Conservation (phyloP, 1,140 invertebrate species). For the Schmidtea mediterranea region DNA sequence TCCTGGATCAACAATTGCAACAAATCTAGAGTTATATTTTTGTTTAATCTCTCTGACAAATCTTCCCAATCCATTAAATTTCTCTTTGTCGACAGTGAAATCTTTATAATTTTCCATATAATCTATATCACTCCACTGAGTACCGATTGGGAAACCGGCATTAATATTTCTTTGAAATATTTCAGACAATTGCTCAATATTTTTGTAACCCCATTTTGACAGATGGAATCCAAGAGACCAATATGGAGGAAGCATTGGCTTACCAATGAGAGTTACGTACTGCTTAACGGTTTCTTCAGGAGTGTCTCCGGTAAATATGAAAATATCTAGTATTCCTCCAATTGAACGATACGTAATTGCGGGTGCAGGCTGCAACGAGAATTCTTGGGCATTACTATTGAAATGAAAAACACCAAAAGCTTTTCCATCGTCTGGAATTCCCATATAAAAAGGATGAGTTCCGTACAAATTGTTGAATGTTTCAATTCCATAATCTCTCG, state of each 20-base stretch:
- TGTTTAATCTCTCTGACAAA: slow-evolving; percentile 17
- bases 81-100: slow-evolving; percentile 16
- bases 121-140: slow-evolving; percentile 26
- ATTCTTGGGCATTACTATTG: slow-evolving; percentile 19
- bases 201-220: no score
- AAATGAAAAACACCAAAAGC: slow-evolving; percentile 19
- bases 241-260: slow-evolving; percentile 47
- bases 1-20: slow-evolving; percentile 15
- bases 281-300: slow-evolving; percentile 49
- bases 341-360: slow-evolving; percentile 16
- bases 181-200: slow-evolving; percentile 12
- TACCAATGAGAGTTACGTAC: slow-evolving; percentile 39
- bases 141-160: slow-evolving; percentile 37
- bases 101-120: slow-evolving; percentile 15
- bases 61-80: slow-evolving; percentile 14
- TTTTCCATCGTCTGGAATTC: slow-evolving; percentile 29
- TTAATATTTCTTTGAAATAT: slow-evolving; percentile 36
- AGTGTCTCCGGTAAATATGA: slow-evolving; percentile 17
- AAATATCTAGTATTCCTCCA: slow-evolving; percentile 23
- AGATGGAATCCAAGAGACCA: no score
- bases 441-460: slow-evolving; percentile 50
- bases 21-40: slow-evolving; percentile 14
- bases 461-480: slow-evolving; percentile 45
- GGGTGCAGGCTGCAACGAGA: slow-evolving; percentile 10
- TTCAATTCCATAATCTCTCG: no score